Conservation (phyloP, 2,888 invertebrate genomes). For the Micoletzkya japonica region DNA sequence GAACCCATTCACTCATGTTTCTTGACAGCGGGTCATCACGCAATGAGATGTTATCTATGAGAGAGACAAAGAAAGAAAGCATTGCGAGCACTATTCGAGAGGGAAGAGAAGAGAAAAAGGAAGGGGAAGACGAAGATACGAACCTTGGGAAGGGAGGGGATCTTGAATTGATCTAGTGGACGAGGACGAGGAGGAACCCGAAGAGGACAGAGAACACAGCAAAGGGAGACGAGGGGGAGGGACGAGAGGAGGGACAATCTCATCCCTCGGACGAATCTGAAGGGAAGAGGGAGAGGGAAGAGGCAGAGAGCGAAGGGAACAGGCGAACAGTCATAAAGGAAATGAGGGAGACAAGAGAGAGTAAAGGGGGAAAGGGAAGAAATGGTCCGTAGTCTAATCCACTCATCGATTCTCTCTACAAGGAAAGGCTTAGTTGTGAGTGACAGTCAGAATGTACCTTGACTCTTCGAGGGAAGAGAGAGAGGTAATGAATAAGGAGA, state of each 20-base stretch:
- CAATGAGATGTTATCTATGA: too few species aligned
- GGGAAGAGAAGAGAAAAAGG: background rate
- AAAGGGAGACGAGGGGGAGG: conserved; percentile 2
- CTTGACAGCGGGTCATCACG: too few species aligned
- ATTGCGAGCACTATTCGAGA: too few species aligned
- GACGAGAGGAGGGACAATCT: background rate
- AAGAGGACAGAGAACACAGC: conserved; percentile 47
- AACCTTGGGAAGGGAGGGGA: conserved; percentile 44
- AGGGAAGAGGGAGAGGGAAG: background rate
- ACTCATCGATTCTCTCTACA: too few species aligned
- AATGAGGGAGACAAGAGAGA: conserved; percentile 6
- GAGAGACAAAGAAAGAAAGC: too few species aligned
- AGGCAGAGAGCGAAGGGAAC: background rate
- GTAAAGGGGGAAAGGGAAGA: conserved; percentile 1
- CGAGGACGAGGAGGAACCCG: conserved; percentile 52
- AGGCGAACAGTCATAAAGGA: background rate
- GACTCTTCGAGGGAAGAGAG: too few species aligned
- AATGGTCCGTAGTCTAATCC: background rate
- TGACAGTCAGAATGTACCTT: too few species aligned
- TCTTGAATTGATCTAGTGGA: conserved; percentile 60
- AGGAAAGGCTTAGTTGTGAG: too few species aligned
- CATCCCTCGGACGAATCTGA: background rate
- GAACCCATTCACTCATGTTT: too few species aligned
- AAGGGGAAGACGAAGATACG: background rate
- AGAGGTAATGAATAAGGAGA: background rate